These are phyloP conservation scores for Eledone cirrhosa DNA, from an alignment of 2,888 invertebrate species.

Conservation along the genomic window DNA sequence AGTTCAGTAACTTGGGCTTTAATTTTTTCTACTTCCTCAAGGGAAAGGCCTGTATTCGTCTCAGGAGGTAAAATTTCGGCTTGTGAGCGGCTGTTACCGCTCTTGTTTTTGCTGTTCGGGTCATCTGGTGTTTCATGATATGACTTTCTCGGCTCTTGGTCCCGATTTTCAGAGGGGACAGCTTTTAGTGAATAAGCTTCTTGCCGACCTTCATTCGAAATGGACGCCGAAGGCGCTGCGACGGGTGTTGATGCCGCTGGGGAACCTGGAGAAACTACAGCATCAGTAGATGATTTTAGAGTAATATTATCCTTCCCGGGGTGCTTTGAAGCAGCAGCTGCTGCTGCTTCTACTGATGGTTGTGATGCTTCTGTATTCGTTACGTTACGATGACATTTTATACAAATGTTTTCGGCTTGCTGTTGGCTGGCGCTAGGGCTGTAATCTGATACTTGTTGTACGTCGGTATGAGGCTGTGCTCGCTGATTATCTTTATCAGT, in stretches of 20 bases:
- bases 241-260: conserved; percentile 12
- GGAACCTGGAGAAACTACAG: conserved; percentile 14
- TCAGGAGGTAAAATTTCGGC: not conserved
- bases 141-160: conserved; percentile 20
- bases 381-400: conserved; percentile 14
- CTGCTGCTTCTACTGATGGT: not conserved
- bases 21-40: conserved; percentile 32
- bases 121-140: conserved; percentile 20
- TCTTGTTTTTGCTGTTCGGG: not conserved
- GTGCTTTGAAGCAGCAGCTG: conserved; percentile 14
- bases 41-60: not conserved
- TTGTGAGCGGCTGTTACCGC: conserved; percentile 3
- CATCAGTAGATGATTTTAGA: conserved; percentile 13
- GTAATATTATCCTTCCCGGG: conserved; percentile 18
- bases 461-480: too few relatives aligned
- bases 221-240: conserved; percentile 18
- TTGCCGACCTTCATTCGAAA: conserved; percentile 14
- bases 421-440: not conserved
- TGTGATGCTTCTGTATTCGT: conserved; percentile 2
- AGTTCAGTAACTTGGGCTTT: conserved; percentile 45
- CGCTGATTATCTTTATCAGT: too few relatives aligned
- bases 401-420: not conserved
- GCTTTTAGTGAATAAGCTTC: conserved; percentile 18
- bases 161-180: not conserved
- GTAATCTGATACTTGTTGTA: too few relatives aligned